These are phyloP conservation scores for Pinctada fucata DNA, from an alignment of 2,888 invertebrate species.

Conservation along the genomic window DNA sequence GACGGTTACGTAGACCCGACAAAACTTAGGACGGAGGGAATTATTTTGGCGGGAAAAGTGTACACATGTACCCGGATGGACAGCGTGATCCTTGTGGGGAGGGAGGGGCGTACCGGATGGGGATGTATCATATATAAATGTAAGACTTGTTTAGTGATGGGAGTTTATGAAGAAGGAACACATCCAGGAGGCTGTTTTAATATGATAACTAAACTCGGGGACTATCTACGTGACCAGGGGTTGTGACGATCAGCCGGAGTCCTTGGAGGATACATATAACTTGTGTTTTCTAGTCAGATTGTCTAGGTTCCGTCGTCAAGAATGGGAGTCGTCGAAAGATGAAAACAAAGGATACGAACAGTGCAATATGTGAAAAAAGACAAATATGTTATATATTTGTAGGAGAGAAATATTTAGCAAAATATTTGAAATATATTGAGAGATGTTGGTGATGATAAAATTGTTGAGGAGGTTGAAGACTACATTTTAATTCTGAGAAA, in stretches of 20 bases:
- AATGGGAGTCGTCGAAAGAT: too few species aligned
- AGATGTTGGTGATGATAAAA: too few species aligned
- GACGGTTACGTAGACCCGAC: conserved; percentile 58
- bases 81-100: conserved; percentile 55
- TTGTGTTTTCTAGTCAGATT: background rate
- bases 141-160: conserved; percentile 57
- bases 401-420: too few species aligned
- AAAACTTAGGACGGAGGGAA: conserved; percentile 54
- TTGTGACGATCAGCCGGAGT: conserved; percentile 43
- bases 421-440: too few species aligned
- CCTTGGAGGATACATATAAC: background rate
- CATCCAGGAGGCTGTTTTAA: conserved; percentile 62
- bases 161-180: conserved; percentile 60
- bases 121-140: conserved; percentile 62
- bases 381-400: too few species aligned
- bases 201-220: conserved; percentile 59
- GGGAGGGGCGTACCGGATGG: conserved; percentile 53
- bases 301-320: too few species aligned
- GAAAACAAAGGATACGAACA: too few species aligned
- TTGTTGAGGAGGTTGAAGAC: too few species aligned
- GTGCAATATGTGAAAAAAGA: too few species aligned
- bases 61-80: conserved; percentile 60
- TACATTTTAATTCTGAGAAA: too few species aligned
- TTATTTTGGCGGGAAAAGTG: conserved; percentile 46
- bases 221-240: conserved; percentile 61